Base-by-base conservation (phyloP, 2,113 vertebrate species). In the Chloroceryle aenea region DNA sequence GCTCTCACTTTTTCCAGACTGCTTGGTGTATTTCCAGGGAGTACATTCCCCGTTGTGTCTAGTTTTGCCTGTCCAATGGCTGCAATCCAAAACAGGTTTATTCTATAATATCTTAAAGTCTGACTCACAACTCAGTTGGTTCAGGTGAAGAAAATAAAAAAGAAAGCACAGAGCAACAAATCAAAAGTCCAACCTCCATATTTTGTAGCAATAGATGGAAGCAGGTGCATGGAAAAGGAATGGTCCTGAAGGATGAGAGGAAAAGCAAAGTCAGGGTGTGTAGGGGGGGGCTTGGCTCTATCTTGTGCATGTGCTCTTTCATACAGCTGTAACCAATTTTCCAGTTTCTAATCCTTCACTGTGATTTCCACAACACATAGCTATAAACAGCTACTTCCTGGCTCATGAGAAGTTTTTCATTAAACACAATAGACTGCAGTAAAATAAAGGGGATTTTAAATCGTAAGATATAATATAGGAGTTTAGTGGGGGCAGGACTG, bases 321-420 rank as follows among this genome's bases (percentile, higher is more conserved):
- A 12, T 89, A 61, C 92, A 94, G 75, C 91, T 97, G 95, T 80
- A 92, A 96, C 64, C 91, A 93, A 89, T 96, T 97, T 97, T 95
- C 91, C 88, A 86, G 88, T 91, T 98, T 97, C 93, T 97, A 96
- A 98, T 97, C 93, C 90, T 90, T 83, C 92, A 85, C 87, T 96
- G 68, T 97, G 96, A 97, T 97, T 98, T 98, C 96, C 97, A 96
- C 95, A 98, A 95, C 96, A 97, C 94, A 91, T 63, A 94, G 42
- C 93, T 97, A 81, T 98, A 97, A 98, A 97, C 76, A 95, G 89
- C 94, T 95, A 95, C 97, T 95, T 98, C 93, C 81, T 96, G 84
- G 93, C 91, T 94, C 56, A 90, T 42, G 85, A 98, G 95, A 96
- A 93, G 89, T 96, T 97, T 97, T 96, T 96, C 90, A 98, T 98